These are phyloP conservation scores for Epiblema foenella DNA, from an alignment of 2,888 invertebrate genomes.

Conservation along the genomic window DNA sequence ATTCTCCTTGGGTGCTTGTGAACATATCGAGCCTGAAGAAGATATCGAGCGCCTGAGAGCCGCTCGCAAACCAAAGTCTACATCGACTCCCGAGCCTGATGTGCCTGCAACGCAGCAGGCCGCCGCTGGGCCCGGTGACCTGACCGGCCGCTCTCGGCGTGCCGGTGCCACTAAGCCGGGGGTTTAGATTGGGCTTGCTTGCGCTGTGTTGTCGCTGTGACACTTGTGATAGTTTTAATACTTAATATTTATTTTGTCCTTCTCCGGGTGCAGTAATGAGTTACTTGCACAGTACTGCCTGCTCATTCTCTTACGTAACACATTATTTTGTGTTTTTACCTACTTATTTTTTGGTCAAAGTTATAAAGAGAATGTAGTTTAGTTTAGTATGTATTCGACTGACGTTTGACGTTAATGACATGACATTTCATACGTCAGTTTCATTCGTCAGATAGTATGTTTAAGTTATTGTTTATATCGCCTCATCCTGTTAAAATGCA, in stretches of 20 bases:
- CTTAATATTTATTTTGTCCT: not conserved
- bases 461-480: not conserved
- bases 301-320: too few species aligned
- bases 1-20: not conserved
- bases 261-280: not conserved
- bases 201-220: not conserved
- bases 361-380: too few species aligned
- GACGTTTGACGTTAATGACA: too few species aligned
- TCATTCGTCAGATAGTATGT: not conserved
- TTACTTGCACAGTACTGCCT: too few species aligned
- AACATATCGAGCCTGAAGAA: not conserved
- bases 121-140: not conserved
- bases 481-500: not conserved
- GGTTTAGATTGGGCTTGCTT: not conserved
- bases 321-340: too few species aligned
- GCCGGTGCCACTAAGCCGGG: not conserved
- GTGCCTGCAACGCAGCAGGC: not conserved
- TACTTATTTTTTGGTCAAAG: too few species aligned
- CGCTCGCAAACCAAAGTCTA: not conserved
- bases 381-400: too few species aligned
- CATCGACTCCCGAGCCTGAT: not conserved
- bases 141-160: not conserved
- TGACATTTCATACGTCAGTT: not conserved
- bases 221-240: not conserved
- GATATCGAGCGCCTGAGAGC: not conserved